Base-by-base conservation (phyloP, 2,797 vertebrate genomes). In the Centropyge bicolor region DNA sequence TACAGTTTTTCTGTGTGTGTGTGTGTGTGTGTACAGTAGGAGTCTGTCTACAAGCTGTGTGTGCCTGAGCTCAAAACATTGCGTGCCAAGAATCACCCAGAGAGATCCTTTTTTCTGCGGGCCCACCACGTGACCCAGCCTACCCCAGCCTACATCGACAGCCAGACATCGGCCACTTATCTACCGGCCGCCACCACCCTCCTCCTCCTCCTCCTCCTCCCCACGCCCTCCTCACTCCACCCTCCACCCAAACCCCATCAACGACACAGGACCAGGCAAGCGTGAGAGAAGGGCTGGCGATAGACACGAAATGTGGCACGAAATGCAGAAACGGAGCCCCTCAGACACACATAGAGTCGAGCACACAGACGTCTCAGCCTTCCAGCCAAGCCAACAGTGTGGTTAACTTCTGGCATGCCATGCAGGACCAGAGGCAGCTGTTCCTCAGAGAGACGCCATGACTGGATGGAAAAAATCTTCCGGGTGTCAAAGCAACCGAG, bases 231-330 rank as follows among this genome's bases (percentile, higher is more conserved):
- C 57, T 35, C 72, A 5, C 72, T 51, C 74, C 64, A 24, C 55
- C 51, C 82, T 75, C 75, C 83, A 86, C 86, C 88, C 81, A 89
- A 78, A 91, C 81, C 86, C 89, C 88, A 90, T 89, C 90, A 91
- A 86, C 83, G 79, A 88, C 87, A 91, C 55, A 52, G 78, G 86
- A 64, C 91, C 94, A 94, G 51, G 92, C 93, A 95, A 95, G 96
- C 95, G 91, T 96, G 93, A 97, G 96, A 96, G 94, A 93, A 89
- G 88, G 91, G 88, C 90, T 84, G 93, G 82, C 88, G 93, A 96
- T 94, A 96, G 93, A 95, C 90, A 94, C 0, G 20, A 95, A 95
- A 95, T 93, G 94, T 95, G 93, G 93, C 95, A 94, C 78, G 80
- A 94, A 95, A 93, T 89, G 83, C 81, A 84, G 90, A 91, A 88